phyloP scores from a whole-genome alignment of 1,140 invertebrate species.

The Nasonia giraulti region DNA sequence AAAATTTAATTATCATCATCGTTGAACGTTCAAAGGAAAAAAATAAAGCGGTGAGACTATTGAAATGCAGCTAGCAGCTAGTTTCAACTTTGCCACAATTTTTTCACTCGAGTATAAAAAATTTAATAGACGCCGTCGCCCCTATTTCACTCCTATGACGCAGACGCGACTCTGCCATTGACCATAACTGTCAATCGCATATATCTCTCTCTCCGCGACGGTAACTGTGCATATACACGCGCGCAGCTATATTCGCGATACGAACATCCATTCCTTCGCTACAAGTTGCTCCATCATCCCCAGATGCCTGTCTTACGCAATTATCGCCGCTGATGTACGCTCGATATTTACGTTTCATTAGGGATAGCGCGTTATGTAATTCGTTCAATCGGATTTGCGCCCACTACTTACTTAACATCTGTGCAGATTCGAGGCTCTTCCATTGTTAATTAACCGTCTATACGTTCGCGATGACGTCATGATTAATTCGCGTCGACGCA shows the following conservation, averaged over 20 bases:
- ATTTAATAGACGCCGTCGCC: too few relatives aligned
- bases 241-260: neutral
- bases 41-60: too few relatives aligned
- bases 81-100: too few relatives aligned
- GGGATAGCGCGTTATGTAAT: neutral
- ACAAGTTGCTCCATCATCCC: neutral
- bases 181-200: conserved; percentile 20
- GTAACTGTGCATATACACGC: too few relatives aligned
- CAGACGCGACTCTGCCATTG: conserved; percentile 4
- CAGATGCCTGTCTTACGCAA: conserved; percentile 32
- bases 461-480: too few relatives aligned
- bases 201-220: neutral
- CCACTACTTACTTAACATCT: neutral
- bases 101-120: too few relatives aligned
- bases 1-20: neutral
- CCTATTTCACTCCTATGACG: neutral
- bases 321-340: neutral
- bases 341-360: conserved; percentile 36
- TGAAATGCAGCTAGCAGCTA: too few relatives aligned
- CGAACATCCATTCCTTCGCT: neutral
- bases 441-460: neutral
- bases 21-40: neutral
- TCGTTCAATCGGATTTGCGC: neutral
- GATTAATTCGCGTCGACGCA: neutral
- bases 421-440: neutral